Evolutionary conservation across 2,888 invertebrate species (phyloP).

Genomic region (Hirtodrosophila duncani): DNA sequence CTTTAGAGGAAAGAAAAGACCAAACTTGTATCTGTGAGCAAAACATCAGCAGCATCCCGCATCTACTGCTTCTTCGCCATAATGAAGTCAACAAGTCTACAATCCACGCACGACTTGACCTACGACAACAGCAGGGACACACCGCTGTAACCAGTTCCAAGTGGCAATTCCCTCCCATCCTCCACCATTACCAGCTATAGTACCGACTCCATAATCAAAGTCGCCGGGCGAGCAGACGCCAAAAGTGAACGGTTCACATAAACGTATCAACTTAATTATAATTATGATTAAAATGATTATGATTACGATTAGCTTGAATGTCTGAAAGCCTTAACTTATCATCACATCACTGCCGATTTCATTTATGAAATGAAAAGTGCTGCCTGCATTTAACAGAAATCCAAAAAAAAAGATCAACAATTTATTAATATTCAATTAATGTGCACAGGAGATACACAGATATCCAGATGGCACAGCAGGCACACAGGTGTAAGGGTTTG

Average conservation of each 20-base stretch:
- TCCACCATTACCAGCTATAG: no score
- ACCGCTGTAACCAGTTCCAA: background rate
- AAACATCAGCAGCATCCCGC: slow-evolving; percentile 43
- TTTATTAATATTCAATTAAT: slow-evolving; percentile 67
- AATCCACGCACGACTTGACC: slow-evolving; percentile 57
- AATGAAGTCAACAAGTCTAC: slow-evolving; percentile 38
- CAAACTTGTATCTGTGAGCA: slow-evolving; percentile 10
- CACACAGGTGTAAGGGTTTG: no score
- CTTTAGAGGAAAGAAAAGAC: no score
- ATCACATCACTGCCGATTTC: slow-evolving; percentile 29
- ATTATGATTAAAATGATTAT: slow-evolving; percentile 46
- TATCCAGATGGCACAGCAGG: slow-evolving; percentile 6
- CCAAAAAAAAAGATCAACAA: slow-evolving; percentile 52
- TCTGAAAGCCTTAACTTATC: slow-evolving; percentile 38
- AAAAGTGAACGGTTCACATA: slow-evolving; percentile 29
- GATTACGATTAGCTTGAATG: slow-evolving; percentile 30
- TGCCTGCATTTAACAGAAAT: slow-evolving; percentile 17
- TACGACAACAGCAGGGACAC: slow-evolving; percentile 39
- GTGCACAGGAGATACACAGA: slow-evolving; percentile 27
- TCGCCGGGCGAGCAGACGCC: slow-evolving; percentile 37
- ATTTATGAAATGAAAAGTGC: slow-evolving; percentile 58
- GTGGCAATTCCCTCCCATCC: no score
- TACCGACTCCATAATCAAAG: no score
- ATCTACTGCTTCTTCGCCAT: slow-evolving; percentile 27
- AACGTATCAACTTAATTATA: slow-evolving; percentile 62